These are phyloP conservation scores for Falco novaeseelandiae DNA, from an alignment of 2,797 vertebrate species.

Conservation along the genomic window DNA sequence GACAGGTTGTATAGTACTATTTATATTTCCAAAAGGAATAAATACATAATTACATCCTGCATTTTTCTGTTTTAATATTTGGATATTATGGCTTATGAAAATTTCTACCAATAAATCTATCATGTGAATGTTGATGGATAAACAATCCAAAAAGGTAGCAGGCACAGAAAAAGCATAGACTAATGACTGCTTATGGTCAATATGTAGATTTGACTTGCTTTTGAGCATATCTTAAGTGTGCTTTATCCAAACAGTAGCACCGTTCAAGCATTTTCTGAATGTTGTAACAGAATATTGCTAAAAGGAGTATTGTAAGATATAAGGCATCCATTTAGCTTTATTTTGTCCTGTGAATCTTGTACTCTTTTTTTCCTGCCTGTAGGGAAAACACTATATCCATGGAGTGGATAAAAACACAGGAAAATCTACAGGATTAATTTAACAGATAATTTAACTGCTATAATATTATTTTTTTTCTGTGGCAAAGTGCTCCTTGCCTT, in stretches of 20 bases:
- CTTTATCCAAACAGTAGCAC: not conserved
- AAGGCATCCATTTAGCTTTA: not conserved
- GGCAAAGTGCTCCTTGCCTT: not conserved
- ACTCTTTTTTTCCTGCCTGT: not conserved
- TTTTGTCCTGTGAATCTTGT: not conserved
- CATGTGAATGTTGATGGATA: not conserved
- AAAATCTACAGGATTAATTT: not conserved
- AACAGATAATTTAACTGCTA: not conserved
- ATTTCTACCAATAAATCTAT: not conserved
- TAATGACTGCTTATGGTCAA: not conserved
- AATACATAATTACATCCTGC: not conserved
- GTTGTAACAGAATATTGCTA: not conserved
- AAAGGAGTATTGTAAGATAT: accelerated
- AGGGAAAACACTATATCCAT: not conserved
- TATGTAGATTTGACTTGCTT: not conserved
- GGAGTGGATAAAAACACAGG: not conserved
- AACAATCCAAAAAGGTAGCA: not conserved
- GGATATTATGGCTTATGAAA: not conserved
- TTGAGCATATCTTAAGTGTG: not conserved
- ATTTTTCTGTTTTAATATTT: not conserved
- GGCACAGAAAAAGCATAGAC: not conserved
- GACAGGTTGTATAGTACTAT: not conserved
- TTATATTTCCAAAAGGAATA: not conserved
- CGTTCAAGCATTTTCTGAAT: not conserved
- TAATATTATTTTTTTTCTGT: not conserved